These are phyloP conservation scores for Bombus ignitus DNA, from an alignment of 1,140 invertebrate species.

Conservation along the genomic window DNA sequence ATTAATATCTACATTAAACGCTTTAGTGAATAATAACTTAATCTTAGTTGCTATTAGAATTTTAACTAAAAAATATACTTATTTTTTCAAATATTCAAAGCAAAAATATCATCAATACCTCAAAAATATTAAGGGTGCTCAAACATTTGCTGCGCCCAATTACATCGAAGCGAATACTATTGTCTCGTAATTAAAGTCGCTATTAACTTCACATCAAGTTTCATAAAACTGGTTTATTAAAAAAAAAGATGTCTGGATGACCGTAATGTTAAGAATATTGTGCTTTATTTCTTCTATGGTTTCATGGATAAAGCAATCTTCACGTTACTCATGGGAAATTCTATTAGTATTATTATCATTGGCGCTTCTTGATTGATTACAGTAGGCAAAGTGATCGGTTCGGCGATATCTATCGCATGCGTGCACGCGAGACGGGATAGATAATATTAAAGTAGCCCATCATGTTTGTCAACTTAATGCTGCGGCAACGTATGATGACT, in stretches of 20 bases:
- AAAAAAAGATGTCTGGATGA: not conserved
- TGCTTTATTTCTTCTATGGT: not conserved
- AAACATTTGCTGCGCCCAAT: not conserved
- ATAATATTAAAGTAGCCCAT: constrained; percentile 63
- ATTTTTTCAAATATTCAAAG: not conserved
- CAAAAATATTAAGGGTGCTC: not conserved
- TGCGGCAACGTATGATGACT: constrained; percentile 42
- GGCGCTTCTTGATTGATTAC: constrained; percentile 60
- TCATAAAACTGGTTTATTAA: not conserved
- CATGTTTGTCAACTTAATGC: constrained; percentile 67
- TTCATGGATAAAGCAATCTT: constrained; percentile 21
- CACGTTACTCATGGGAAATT: constrained; percentile 53
- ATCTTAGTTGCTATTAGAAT: too few relatives aligned
- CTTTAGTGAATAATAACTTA: too few relatives aligned
- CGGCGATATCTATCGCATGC: constrained; percentile 48
- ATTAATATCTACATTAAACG: too few relatives aligned
- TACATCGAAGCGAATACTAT: not conserved
- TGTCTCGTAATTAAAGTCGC: not conserved
- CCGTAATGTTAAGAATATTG: not conserved
- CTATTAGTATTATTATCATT: constrained; percentile 40
- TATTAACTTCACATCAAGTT: not conserved
- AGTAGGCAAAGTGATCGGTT: constrained; percentile 59
- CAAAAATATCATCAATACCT: not conserved
- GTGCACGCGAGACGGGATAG: constrained; percentile 40
- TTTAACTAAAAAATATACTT: too few relatives aligned